Evolutionary conservation across 1,140 invertebrate genomes (phyloP).

Genomic region (Lanistes nyassanus): DNA sequence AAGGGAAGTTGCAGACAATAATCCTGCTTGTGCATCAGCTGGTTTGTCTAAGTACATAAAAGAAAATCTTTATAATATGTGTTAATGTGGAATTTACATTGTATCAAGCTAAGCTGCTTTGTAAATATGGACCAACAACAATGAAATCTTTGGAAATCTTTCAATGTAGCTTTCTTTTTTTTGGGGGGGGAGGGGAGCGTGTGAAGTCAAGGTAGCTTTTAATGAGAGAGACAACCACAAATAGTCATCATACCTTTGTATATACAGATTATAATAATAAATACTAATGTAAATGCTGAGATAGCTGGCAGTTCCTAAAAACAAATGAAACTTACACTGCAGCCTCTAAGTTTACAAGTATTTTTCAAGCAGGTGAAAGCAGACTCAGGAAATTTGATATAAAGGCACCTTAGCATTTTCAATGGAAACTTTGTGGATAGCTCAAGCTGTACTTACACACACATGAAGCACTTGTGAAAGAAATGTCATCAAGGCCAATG

Average conservation of each 20-base stretch:
- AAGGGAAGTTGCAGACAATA: neutral
- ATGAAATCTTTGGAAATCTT: too few species aligned
- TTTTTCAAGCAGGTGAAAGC: too few species aligned
- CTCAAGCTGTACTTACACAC: conserved; percentile 8
- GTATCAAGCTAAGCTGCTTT: too few species aligned
- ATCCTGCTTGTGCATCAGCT: neutral
- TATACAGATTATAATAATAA: neutral
- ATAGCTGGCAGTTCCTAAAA: too few species aligned
- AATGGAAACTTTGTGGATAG: neutral
- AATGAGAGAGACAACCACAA: neutral
- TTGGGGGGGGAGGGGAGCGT: too few species aligned
- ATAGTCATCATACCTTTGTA: too few species aligned
- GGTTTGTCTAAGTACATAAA: neutral
- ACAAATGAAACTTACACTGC: neutral
- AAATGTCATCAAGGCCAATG: conserved; percentile 35
- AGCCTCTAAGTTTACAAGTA: neutral
- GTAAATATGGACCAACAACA: too few species aligned
- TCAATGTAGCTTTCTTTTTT: too few species aligned
- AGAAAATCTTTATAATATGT: neutral
- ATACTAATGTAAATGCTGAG: neutral
- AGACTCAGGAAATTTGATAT: neutral
- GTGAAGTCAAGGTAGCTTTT: too few species aligned
- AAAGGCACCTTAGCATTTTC: neutral
- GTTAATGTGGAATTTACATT: too few species aligned
- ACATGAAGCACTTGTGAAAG: conserved; percentile 7